Evolutionary conservation across 2,113 vertebrate species (phyloP).

Genomic region (Hyaena hyaena): DNA sequence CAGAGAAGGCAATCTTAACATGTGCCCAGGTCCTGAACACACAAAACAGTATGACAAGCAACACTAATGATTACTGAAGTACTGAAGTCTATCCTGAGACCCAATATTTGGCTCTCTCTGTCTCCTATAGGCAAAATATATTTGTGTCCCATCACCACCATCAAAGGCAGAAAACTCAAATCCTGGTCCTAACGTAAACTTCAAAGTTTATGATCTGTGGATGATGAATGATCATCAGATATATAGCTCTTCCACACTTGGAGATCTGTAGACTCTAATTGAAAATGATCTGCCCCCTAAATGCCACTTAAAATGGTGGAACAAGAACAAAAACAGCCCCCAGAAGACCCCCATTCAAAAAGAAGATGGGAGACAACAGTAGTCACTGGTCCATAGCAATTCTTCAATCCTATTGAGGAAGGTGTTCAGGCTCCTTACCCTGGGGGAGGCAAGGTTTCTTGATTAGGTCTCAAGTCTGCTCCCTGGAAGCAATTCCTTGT

Average conservation of each 20-base stretch:
- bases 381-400: neutral
- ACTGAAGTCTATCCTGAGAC: neutral
- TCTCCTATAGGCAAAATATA: neutral
- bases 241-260: neutral
- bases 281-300: neutral
- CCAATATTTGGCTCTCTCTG: neutral
- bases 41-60: neutral
- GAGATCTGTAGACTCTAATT: neutral
- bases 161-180: neutral
- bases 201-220: neutral
- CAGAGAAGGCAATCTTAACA: neutral
- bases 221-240: neutral
- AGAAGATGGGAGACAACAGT: neutral
- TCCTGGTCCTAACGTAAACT: neutral
- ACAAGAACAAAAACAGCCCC: neutral
- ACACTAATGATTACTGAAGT: neutral
- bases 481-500: neutral
- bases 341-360: neutral
- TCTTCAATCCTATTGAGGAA: neutral
- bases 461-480: neutral
- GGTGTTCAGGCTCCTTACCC: neutral
- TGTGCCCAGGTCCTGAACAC: neutral
- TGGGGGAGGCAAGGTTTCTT: neutral
- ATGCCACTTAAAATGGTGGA: neutral
- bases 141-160: neutral